Evolutionary conservation across 2,888 invertebrate genomes (phyloP).

Genomic region (Leptopterna dolabrata): DNA sequence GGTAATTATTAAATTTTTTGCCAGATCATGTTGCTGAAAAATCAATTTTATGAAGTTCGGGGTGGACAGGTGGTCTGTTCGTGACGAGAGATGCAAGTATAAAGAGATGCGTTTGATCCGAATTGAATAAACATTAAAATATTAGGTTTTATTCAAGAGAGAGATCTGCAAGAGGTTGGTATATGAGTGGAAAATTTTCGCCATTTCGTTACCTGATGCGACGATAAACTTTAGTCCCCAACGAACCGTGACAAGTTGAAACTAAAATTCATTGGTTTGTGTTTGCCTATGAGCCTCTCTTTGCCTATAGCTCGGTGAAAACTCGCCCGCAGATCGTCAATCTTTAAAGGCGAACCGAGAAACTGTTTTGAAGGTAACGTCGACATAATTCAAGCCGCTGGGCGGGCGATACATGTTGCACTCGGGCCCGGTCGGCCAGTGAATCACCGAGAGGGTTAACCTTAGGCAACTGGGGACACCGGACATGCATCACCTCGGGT

Average conservation of each 20-base stretch:
- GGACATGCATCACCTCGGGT: neutral
- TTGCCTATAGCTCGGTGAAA: neutral
- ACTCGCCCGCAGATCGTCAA: neutral
- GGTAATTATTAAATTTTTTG: too few species aligned
- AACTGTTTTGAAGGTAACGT: conserved; percentile 1
- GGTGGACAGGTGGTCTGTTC: too few species aligned
- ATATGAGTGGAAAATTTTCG: neutral
- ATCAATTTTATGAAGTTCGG: too few species aligned
- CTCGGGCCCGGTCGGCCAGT: neutral
- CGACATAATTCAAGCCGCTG: conserved; percentile 10
- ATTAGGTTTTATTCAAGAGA: too few species aligned
- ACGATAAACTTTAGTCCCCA: conserved; percentile 1
- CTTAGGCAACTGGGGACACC: neutral
- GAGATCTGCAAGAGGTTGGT: neutral
- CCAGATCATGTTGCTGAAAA: too few species aligned
- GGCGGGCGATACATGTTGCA: neutral
- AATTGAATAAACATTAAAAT: too few species aligned
- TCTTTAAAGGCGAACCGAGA: neutral
- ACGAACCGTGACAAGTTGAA: neutral
- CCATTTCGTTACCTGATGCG: neutral
- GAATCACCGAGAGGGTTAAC: neutral
- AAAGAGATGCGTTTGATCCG: too few species aligned
- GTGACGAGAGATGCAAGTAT: too few species aligned
- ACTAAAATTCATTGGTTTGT: neutral
- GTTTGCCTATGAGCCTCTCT: neutral